Percentiles rank a stretch among this genome's conserved stretches.
These are phyloP conservation scores for Prionailurus viverrinus DNA, from an alignment of 2,113 vertebrate species.

Conservation along the genomic window DNA sequence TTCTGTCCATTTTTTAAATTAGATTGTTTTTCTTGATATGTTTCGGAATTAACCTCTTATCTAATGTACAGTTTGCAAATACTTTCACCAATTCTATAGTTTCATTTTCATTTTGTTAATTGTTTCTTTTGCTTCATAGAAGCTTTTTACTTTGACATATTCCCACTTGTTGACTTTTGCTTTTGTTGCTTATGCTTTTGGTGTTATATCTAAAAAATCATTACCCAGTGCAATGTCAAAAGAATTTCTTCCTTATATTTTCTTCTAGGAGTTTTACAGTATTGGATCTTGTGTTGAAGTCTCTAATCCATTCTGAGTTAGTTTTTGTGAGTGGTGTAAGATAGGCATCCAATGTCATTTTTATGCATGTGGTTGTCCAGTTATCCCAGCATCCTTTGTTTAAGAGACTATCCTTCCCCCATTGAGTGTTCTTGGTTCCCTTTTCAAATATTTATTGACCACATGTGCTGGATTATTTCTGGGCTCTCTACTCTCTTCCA, in stretches of 20 bases:
- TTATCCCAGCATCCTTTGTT: not conserved
- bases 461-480: not conserved
- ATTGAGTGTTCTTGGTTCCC: not conserved
- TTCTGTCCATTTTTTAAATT: not conserved
- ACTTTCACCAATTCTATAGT: not conserved
- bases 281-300: not conserved
- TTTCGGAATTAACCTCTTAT: not conserved
- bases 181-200: not conserved
- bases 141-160: not conserved
- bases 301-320: not conserved
- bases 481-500: not conserved
- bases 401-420: not conserved
- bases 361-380: not conserved
- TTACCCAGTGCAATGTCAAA: not conserved
- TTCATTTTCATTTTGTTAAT: not conserved
- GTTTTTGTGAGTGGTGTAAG: not conserved
- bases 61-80: not conserved
- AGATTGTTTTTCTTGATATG: not conserved
- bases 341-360: not conserved
- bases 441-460: not conserved
- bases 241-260: not conserved
- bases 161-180: not conserved
- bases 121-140: not conserved
- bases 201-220: not conserved
- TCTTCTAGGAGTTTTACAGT: not conserved